Evolutionary conservation across 92 coral and sea anemone species (phyloP), one percentile per base, ranked within the genome.

Genomic region (Phymanthus crucifer): DNA sequence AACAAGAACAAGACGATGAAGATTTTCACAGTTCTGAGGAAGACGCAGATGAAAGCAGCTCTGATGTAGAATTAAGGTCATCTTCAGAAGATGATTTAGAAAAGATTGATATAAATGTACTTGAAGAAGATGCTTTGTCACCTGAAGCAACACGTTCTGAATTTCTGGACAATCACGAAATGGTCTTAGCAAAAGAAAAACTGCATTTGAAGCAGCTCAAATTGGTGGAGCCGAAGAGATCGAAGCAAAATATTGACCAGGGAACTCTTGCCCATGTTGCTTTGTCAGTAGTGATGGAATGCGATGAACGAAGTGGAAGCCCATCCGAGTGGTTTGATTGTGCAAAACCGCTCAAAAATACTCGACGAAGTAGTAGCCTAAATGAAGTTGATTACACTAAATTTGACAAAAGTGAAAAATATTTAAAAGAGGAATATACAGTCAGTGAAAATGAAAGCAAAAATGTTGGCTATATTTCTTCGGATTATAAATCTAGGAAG

Each of bases 211-310:
- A 52, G 50, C 85, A 87, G 36, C 75, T 88, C 32, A 77, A 81
- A 46, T 68, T 80, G 52, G 83, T 83, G 4, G 76, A 77, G 35
- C 81, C 90, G 4, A 88, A 84, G 72, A 91, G 72, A 33, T 71
- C 79, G 36, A 86, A 83, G 34, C 82, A 83, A 31, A 88, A 82
- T 32, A 86, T 92, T 66, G 85, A 83, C 50, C 92, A 89, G 79
- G 92, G 92, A 8, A 93, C 97, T 3, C 80, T 96, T 64, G 99
- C 98, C 0, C 91, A 89, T 47, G 99, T 97, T 2, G 99, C 98
- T 7, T 90, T 92, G 24, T 87, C 96, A 40, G 99, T 94, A 47
- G 99, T 94, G 32, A 50, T 90, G 82, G 98, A 96, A 31, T 76
- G 89, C 21, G 98, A 93, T 21, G 99, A 96, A 79, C 35, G 78